Base-by-base conservation (phyloP, 2,888 invertebrate genomes). In the Drosophila flavopinicola region DNA sequence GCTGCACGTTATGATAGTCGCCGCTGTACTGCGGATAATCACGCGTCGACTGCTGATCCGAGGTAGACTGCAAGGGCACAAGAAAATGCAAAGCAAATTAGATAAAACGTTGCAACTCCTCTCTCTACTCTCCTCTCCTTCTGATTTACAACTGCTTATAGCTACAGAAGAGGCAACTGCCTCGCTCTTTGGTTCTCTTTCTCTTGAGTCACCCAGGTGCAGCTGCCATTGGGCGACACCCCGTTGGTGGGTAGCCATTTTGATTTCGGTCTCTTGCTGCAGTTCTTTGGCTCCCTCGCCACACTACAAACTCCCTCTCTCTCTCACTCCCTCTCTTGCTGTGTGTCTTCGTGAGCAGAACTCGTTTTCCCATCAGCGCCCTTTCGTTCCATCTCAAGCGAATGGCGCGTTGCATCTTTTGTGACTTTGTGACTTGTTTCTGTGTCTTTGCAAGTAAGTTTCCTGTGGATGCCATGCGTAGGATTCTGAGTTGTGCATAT, bases 1-100 rank as follows among this genome's bases (percentile, higher is more conserved):
- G 54, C 45, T 71, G 68, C 39, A 66, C 78, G 79, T 72, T 78
- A 39, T 82, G 76, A 37, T 74, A 74, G 44, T 82, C 75, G 39
- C 68, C 74, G 70, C 65, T 76, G 32, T 60, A 79, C 30, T 75
- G 71, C 17, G 75, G 78, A 73, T 78, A 84, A 20, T 88, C 87
- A 13, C 78, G 78, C 4, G 79, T 72, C 10, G 88, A 88, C 42
- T 75, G 78, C 58, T 89, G 89, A 75, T 89, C 88, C 53, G 88
- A 88, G 45, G 78, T 86, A 25, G 88, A 88, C 89, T 89, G 71
- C 6, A 80, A 78, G 35, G 29, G n/a, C n/a, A n/a, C 13, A 30
- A 51, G 6, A 24, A 10, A 39, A 23, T 3, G 7, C 13, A 11
- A 32, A 49, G 41, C 35, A 37, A 61, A 57, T 56, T 49, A 41